Evolutionary conservation across 1,140 invertebrate genomes (phyloP).

Genomic region (Wiebesia pumilae): DNA sequence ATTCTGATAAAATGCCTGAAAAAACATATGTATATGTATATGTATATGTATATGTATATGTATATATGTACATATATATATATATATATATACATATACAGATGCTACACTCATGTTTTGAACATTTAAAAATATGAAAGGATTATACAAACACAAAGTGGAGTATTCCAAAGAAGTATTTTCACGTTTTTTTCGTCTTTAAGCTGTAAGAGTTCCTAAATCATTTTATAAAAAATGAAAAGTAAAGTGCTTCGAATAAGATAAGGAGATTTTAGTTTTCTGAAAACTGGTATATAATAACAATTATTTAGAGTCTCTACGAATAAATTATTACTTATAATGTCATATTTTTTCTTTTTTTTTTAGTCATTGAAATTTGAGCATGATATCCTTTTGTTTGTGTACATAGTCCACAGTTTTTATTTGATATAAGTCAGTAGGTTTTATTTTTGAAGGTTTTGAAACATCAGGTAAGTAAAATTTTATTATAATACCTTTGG

Average conservation of each 20-base stretch:
- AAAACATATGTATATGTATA: conserved; percentile 57
- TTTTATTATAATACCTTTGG: neutral
- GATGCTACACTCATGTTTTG: conserved; percentile 17
- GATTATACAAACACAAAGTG: neutral
- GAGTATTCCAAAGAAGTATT: conserved; percentile 18
- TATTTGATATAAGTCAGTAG: neutral
- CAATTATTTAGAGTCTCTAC: conserved; percentile 32
- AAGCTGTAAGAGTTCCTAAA: conserved; percentile 43
- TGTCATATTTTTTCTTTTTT: conserved; percentile 1
- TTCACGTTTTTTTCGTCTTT: conserved; percentile 28
- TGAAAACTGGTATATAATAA: neutral
- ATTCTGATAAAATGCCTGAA: conserved; percentile 75
- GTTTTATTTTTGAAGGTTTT: neutral
- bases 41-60: neutral
- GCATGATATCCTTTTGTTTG: conserved; percentile 11
- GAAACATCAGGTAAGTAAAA: neutral
- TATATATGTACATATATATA: conserved; percentile 30
- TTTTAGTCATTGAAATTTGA: neutral
- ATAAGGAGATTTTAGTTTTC: conserved; percentile 35
- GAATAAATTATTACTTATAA: conserved; percentile 47
- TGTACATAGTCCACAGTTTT: neutral
- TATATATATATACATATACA: neutral
- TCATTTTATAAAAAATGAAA: conserved; percentile 30
- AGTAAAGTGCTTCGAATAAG: conserved; percentile 41
- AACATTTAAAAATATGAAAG: conserved; percentile 6